These are phyloP conservation scores for Argyresthia goedartella DNA, from an alignment of 2,888 invertebrate genomes.

Conservation along the genomic window DNA sequence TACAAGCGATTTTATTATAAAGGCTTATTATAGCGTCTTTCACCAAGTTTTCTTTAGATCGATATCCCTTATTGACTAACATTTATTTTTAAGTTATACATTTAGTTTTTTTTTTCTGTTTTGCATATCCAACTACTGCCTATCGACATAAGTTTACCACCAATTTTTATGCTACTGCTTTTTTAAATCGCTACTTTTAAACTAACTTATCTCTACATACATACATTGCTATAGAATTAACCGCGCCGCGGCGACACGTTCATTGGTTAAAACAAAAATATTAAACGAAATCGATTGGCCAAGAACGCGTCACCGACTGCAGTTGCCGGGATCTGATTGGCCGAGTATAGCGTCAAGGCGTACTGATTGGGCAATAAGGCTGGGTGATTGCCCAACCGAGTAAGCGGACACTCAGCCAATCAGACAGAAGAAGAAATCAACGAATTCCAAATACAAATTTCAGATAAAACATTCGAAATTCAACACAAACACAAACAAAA, in stretches of 20 bases:
- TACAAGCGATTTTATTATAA: conserved; percentile 48
- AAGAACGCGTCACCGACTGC: conserved; percentile 41
- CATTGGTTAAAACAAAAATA: conserved; percentile 29
- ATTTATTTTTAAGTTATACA: conserved; percentile 51
- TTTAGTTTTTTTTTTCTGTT: conserved; percentile 48
- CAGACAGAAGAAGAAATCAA: conserved; percentile 34
- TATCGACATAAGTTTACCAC: conserved; percentile 70
- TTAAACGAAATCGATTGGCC: conserved; percentile 21
- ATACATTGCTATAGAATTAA: conserved; percentile 57
- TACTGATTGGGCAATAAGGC: conserved; percentile 80
- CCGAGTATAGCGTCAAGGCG: conserved; percentile 50
- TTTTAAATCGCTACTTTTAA: conserved; percentile 43
- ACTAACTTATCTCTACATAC: conserved; percentile 67
- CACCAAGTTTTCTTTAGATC: conserved; percentile 62
- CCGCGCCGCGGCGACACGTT: conserved; percentile 37
- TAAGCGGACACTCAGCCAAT: conserved; percentile 65
- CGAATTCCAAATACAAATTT: conserved; percentile 8
- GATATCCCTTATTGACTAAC: conserved; percentile 60
- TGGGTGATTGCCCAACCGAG: conserved; percentile 80
- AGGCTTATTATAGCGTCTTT: conserved; percentile 68
- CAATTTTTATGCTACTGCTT: conserved; percentile 51
- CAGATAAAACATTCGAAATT: neutral
- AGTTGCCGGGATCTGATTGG: conserved; percentile 45
- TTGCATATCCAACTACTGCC: conserved; percentile 51
- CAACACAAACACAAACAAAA: conserved; percentile 20